Percentiles rank a stretch among this genome's conserved stretches.
Conservation (phyloP, 2,888 invertebrate species). For the Tanypteryx hageni region DNA sequence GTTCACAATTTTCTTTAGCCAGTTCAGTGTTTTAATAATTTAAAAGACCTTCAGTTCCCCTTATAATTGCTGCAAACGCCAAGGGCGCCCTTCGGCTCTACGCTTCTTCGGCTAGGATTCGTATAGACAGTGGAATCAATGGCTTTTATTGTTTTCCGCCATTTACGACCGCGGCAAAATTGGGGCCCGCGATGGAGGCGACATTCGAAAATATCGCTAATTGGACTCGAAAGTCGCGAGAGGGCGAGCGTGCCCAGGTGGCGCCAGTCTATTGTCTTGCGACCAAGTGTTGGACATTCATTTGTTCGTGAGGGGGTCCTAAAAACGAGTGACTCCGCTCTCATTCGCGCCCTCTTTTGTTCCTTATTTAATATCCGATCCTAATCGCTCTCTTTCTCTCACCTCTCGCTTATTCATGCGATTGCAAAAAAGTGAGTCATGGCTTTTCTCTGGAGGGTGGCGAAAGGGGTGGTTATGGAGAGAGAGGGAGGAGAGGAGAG, state of each 20-base stretch:
- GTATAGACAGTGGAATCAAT: no score
- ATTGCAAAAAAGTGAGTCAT: conserved; percentile 13
- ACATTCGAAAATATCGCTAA: conserved; percentile 3
- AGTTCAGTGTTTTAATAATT: no score
- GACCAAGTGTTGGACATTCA: neutral
- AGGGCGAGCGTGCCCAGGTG: neutral
- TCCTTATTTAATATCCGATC: neutral
- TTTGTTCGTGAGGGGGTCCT: neutral
- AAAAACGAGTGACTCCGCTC: neutral
- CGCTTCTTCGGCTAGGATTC: no score
- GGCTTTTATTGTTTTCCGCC: no score
- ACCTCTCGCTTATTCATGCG: conserved; percentile 22
- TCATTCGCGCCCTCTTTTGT: neutral
- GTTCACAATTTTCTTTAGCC: no score
- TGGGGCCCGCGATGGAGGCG: neutral
- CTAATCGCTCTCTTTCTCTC: neutral
- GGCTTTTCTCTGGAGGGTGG: neutral
- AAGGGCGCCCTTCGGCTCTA: no score
- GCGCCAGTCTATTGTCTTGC: conserved; percentile 9
- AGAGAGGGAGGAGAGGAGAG: no score
- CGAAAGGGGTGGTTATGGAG: neutral
- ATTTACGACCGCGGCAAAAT: neutral
- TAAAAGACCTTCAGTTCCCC: no score
- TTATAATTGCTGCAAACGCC: no score
- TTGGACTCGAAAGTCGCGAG: neutral